These are phyloP conservation scores for Odobenus rosmarus DNA, from an alignment of 2,113 vertebrate genomes.

Conservation along the genomic window DNA sequence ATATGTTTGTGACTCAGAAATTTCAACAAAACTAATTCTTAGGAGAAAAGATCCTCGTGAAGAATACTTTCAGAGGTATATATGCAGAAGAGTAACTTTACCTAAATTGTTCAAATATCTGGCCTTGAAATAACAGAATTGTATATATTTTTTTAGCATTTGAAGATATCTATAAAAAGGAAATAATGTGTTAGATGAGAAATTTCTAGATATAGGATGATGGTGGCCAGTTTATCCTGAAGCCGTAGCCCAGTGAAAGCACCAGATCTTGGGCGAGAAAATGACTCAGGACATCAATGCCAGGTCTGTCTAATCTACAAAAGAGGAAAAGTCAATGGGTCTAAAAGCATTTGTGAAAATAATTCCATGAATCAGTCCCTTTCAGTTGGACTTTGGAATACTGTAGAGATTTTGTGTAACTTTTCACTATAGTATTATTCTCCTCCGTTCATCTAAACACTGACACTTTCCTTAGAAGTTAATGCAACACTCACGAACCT, in stretches of 20 bases:
- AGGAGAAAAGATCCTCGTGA: not conserved
- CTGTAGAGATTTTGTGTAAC: not conserved
- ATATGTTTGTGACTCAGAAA: not conserved
- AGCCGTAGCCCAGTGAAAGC: not conserved
- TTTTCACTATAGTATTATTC: not conserved
- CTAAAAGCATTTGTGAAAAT: not conserved
- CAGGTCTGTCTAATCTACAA: not conserved
- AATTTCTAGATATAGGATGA: not conserved
- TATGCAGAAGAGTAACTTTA: not conserved
- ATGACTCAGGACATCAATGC: not conserved
- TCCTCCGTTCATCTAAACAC: not conserved
- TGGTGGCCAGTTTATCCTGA: not conserved
- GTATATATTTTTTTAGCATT: not conserved
- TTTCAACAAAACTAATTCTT: not conserved
- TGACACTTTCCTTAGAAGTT: slow-evolving; percentile 44
- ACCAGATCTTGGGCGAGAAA: not conserved
- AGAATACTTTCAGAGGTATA: not conserved
- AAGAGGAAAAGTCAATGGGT: not conserved
- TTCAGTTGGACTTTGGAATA: not conserved
- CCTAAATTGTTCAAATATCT: not conserved
- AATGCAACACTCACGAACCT: slow-evolving; percentile 52
- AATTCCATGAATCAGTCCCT: not conserved
- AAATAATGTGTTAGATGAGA: slow-evolving; percentile 10
- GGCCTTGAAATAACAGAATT: not conserved
- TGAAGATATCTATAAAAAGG: not conserved